Conservation (phyloP, 2,888 invertebrate species). For the Epiblema foenella region DNA sequence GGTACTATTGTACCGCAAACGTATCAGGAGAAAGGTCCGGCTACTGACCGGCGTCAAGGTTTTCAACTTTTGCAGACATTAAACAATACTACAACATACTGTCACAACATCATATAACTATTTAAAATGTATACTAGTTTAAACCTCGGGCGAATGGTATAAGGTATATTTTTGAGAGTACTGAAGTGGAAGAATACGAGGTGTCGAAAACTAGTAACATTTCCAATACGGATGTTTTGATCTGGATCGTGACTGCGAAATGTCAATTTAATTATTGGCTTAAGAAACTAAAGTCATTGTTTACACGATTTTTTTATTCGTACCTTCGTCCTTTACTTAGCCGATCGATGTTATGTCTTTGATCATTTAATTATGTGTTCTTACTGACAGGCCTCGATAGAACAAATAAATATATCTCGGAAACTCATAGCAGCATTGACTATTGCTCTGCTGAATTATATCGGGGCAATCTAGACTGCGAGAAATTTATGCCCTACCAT, state of each 20-base stretch:
- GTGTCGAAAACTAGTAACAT: conserved; percentile 6
- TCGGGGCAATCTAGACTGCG: too few relatives aligned
- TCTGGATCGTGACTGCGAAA: conserved; percentile 30
- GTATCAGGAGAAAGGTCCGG: conserved; percentile 55
- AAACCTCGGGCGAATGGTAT: neutral
- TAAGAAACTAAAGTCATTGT: neutral
- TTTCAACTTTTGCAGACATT: conserved; percentile 65
- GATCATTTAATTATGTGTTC: neutral
- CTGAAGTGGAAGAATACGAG: neutral
- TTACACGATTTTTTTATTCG: conserved; percentile 1
- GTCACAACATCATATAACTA: conserved; percentile 28
- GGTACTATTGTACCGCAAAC: conserved; percentile 4
- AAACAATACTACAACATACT: conserved; percentile 66
- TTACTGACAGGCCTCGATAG: neutral
- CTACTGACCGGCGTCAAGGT: conserved; percentile 69
- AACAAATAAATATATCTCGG: neutral
- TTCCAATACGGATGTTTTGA: conserved; percentile 31
- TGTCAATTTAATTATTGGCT: conserved; percentile 31
- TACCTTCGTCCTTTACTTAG: neutral
- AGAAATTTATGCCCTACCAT: too few relatives aligned
- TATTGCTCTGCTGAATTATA: neutral
- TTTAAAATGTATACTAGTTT: neutral
- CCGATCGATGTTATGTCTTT: neutral
- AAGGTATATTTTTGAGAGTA: neutral
- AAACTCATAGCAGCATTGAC: neutral